Evolutionary conservation across 2,888 invertebrate species (phyloP).

Genomic region (Cecidostiba fungosa): DNA sequence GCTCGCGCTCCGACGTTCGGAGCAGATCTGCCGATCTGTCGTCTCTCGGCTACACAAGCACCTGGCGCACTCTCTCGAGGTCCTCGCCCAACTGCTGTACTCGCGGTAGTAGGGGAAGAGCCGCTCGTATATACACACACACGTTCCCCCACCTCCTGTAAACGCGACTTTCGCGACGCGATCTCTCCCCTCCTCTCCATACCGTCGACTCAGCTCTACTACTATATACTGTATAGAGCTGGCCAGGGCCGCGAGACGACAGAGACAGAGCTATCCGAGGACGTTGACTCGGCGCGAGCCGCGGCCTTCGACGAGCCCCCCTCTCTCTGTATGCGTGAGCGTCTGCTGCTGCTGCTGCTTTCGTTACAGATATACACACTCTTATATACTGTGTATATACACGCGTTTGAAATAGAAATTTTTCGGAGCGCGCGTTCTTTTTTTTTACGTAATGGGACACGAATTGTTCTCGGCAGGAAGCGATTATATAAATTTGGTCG

Average conservation of each 20-base stretch:
- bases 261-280: slow-evolving; percentile 67
- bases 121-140: not conserved
- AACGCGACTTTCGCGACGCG: slow-evolving; percentile 46
- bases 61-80: slow-evolving; percentile 63
- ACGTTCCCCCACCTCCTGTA: not conserved
- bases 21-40: slow-evolving; percentile 69
- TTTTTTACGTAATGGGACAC: slow-evolving; percentile 31
- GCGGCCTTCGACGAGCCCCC: slow-evolving; percentile 60
- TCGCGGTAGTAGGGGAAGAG: slow-evolving; percentile 14
- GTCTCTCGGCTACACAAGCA: slow-evolving; percentile 54
- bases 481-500: slow-evolving; percentile 29
- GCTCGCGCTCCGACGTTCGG: slow-evolving; percentile 68
- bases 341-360: not conserved
- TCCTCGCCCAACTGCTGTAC: slow-evolving; percentile 61
- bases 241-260: slow-evolving; percentile 54
- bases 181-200: not conserved
- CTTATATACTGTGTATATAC: not conserved
- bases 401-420: slow-evolving; percentile 55
- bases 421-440: slow-evolving; percentile 9
- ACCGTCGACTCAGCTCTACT: not conserved
- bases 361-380: not conserved
- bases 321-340: slow-evolving; percentile 10
- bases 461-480: slow-evolving; percentile 9
- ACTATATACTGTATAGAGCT: not conserved
- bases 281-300: slow-evolving; percentile 73